Evolutionary conservation across 2,113 vertebrate genomes (phyloP).

Genomic region (Hylia prasina): DNA sequence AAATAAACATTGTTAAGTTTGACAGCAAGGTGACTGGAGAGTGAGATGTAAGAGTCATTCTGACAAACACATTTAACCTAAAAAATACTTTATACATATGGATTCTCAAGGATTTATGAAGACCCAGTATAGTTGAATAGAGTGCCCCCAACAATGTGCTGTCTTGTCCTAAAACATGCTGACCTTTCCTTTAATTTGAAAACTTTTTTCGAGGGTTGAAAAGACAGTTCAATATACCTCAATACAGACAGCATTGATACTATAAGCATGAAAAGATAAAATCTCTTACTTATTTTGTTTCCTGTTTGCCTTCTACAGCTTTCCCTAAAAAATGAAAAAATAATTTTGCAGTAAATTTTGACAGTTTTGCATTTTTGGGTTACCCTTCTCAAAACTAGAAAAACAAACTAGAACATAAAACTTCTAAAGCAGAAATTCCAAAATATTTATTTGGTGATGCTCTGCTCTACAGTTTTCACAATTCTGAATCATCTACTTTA

Average conservation of each 20-base stretch:
- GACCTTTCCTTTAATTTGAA: background rate
- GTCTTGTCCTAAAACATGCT: background rate
- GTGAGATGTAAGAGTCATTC: background rate
- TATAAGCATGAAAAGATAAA: background rate
- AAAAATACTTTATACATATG: background rate
- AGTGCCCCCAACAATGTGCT: background rate
- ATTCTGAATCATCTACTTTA: background rate
- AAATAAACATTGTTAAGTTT: background rate
- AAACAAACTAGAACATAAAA: background rate
- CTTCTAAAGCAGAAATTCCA: background rate
- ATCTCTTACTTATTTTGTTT: background rate
- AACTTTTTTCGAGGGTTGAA: background rate
- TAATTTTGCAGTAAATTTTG: fast-evolving
- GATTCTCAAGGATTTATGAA: background rate
- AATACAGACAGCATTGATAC: background rate
- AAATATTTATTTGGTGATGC: background rate
- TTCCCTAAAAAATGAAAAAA: background rate
- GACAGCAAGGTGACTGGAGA: background rate
- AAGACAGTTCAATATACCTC: background rate
- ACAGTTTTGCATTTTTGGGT: background rate
- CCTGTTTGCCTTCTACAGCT: background rate
- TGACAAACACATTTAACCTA: background rate
- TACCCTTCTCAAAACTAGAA: background rate
- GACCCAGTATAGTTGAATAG: background rate
- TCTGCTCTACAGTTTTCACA: background rate